A percentile compares a stretch with the other conserved stretches of the same genome.
phyloP scores from a whole-genome alignment of 2,113 vertebrate species.

The Aepyceros melampus region DNA sequence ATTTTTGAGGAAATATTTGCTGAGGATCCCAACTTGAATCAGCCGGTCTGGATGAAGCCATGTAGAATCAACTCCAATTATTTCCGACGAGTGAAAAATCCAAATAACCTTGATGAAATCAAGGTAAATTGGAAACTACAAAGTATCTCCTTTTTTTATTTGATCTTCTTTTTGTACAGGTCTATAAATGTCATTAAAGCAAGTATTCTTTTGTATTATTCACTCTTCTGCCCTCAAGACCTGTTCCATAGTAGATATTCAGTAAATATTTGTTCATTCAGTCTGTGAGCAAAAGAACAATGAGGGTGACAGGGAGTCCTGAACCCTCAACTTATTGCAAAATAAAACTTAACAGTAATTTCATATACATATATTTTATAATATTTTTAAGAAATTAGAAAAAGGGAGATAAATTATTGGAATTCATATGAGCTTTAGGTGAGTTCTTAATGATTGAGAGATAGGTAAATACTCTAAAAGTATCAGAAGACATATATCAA shows the following conservation, averaged over 20 bases:
- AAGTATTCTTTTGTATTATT: not conserved
- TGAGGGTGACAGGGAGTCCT: not conserved
- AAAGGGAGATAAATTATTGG: not conserved
- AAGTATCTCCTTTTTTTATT: slow-evolving; percentile 42
- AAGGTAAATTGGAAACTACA: slow-evolving; percentile 83
- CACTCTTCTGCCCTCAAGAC: not conserved
- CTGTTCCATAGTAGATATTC: not conserved
- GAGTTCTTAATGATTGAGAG: not conserved
- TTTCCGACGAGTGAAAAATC: slow-evolving; percentile 88
- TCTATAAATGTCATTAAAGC: not conserved
- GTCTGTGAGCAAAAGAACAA: not conserved
- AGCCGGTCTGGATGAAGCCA: slow-evolving; percentile 94
- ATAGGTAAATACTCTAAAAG: not conserved
- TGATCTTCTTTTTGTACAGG: not conserved
- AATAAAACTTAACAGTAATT: not conserved
- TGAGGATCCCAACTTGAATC: slow-evolving; percentile 90
- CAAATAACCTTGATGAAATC: slow-evolving; percentile 86
- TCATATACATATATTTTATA: not conserved
- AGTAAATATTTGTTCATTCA: not conserved
- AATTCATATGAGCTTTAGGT: not conserved
- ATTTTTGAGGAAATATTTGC: slow-evolving; percentile 94
- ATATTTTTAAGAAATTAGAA: slow-evolving; percentile 19
- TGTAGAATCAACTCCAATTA: slow-evolving; percentile 85
- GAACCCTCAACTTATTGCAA: not conserved
- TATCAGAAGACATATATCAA: not conserved